These are phyloP conservation scores for Brachycybe producta DNA, from an alignment of 2,888 invertebrate species.

Conservation along the genomic window DNA sequence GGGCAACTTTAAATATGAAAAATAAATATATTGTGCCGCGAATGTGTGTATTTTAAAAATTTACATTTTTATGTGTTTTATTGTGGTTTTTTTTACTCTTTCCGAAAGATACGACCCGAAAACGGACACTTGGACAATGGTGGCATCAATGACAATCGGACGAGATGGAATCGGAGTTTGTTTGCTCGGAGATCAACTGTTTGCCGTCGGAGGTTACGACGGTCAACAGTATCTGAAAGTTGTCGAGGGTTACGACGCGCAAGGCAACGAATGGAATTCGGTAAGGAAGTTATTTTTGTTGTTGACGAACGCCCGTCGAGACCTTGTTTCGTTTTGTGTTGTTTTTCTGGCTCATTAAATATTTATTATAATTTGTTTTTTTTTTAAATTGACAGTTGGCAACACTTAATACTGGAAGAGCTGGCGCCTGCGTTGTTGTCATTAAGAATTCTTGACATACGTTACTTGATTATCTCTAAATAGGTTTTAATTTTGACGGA, in stretches of 20 bases:
- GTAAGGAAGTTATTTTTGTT: constrained; percentile 32
- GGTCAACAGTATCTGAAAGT: constrained; percentile 73
- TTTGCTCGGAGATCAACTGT: constrained; percentile 63
- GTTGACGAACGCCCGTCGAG: not conserved
- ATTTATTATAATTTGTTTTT: constrained; percentile 11
- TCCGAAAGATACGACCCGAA: constrained; percentile 45
- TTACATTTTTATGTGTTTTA: no score
- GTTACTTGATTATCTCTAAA: no score
- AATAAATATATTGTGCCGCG: no score
- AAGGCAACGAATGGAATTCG: constrained; percentile 39
- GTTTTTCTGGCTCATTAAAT: no score
- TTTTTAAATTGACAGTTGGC: constrained; percentile 46
- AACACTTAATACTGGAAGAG: constrained; percentile 66
- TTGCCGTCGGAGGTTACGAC: constrained; percentile 82
- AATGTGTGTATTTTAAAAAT: no score
- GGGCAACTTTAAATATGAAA: no score
- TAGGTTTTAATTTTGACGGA: no score
- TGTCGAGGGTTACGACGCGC: constrained; percentile 81
- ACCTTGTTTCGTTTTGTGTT: not conserved
- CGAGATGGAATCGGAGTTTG: constrained; percentile 82
- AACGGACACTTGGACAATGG: constrained; percentile 74
- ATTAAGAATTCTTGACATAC: constrained; percentile 22
- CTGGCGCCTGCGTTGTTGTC: constrained; percentile 71
- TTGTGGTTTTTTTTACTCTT: not conserved
- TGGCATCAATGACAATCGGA: constrained; percentile 67